Evolutionary conservation across 2,888 invertebrate species (phyloP).

Genomic region (Conus canariensis): DNA sequence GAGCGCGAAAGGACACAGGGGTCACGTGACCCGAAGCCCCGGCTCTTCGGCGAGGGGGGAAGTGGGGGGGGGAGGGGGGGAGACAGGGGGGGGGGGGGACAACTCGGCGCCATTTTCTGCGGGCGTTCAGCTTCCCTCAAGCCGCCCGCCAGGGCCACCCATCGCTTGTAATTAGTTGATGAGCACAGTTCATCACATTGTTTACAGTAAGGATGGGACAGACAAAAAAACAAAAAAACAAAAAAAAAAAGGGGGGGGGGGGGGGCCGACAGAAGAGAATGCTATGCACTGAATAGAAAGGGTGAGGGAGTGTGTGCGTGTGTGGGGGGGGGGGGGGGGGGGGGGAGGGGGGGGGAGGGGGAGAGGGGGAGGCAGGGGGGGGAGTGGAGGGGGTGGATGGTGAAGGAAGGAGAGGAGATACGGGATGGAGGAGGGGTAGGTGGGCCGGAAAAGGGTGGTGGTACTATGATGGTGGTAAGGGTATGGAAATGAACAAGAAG

Average conservation of each 20-base stretch:
- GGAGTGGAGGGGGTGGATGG: not conserved
- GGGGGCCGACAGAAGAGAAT: no score
- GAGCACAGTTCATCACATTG: conserved; percentile 25
- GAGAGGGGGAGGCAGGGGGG: not conserved
- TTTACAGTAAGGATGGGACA: not conserved
- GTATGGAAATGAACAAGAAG: no score
- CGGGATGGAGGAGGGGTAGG: no score
- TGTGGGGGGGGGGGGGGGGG: conserved; percentile 13
- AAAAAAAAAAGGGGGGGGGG: not conserved
- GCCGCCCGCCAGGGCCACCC: not conserved
- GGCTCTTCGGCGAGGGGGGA: not conserved
- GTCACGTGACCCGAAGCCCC: conserved; percentile 1
- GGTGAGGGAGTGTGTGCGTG: not conserved
- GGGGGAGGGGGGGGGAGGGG: not conserved
- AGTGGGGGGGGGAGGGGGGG: no score
- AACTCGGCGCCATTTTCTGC: not conserved
- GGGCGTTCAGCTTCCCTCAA: not conserved
- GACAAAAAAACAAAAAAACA: not conserved
- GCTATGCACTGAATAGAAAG: not conserved
- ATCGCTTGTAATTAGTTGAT: conserved; percentile 26
- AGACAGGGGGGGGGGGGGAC: not conserved
- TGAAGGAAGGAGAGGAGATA: not conserved
- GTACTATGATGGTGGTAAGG: no score
- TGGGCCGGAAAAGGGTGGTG: no score
- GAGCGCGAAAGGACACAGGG: conserved; percentile 23